phyloP scores from a whole-genome alignment of 1,140 invertebrate genomes.

The Tetramorium simillimum region DNA sequence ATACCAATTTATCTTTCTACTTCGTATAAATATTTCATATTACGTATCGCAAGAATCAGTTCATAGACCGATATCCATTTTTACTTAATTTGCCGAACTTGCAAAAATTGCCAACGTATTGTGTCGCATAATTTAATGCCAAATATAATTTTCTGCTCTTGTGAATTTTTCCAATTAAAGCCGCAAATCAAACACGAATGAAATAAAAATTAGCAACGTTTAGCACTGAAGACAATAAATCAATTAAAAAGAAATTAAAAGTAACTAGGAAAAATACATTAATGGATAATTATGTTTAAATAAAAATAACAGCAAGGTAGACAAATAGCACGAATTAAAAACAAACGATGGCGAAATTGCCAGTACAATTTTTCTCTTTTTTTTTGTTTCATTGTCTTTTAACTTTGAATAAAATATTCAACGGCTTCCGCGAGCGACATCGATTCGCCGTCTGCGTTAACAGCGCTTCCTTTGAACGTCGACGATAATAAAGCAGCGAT shows the following conservation, averaged over 20 bases:
- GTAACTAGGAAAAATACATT: not conserved
- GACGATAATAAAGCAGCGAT: constrained; percentile 55
- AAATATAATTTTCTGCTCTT: constrained; percentile 1
- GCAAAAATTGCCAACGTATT: not conserved
- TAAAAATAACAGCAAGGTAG: not conserved
- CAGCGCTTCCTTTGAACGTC: constrained; percentile 27
- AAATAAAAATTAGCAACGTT: not conserved
- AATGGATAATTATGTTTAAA: constrained; percentile 8
- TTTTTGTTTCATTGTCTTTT: not conserved
- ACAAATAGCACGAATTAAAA: constrained; percentile 12
- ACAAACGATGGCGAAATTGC: not conserved
- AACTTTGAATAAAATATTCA: constrained; percentile 18
- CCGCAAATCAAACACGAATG: constrained; percentile 14
- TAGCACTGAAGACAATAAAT: constrained; percentile 2
- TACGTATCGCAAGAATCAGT: not conserved
- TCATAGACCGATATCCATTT: not conserved
- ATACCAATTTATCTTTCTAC: not conserved
- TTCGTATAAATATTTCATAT: not conserved
- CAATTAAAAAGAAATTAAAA: constrained; percentile 5
- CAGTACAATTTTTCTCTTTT: not conserved
- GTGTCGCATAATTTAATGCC: not conserved
- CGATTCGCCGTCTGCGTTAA: constrained; percentile 42
- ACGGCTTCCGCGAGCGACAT: constrained; percentile 1
- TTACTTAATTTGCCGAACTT: constrained; percentile 8
- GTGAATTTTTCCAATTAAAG: constrained; percentile 6